phyloP scores from a whole-genome alignment of 2,797 vertebrate genomes.

The Silurus aristotelis region DNA sequence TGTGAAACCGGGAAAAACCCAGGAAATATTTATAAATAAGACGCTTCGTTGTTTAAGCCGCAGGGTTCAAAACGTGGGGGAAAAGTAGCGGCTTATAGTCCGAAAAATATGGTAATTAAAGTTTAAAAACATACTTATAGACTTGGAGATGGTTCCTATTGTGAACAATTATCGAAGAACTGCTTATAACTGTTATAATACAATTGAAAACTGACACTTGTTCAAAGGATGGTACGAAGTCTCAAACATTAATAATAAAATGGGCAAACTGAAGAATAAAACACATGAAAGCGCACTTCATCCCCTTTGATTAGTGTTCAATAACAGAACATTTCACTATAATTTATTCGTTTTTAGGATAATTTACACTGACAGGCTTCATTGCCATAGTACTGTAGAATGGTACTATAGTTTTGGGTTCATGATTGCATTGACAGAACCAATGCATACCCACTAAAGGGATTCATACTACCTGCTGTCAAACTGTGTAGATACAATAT shows the following conservation, averaged over 20 bases:
- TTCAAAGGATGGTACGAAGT: too few relatives aligned
- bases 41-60: too few relatives aligned
- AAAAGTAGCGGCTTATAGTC: too few relatives aligned
- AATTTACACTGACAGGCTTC: background rate
- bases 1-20: too few relatives aligned
- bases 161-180: background rate
- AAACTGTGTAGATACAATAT: background rate
- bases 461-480: slow-evolving; percentile 5
- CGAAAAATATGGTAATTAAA: too few relatives aligned
- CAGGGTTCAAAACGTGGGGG: too few relatives aligned
- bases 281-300: background rate
- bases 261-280: background rate
- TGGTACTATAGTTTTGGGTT: too few relatives aligned
- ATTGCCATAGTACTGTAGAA: too few relatives aligned
- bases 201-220: background rate
- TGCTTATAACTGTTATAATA: too few relatives aligned
- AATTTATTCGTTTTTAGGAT: background rate
- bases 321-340: background rate
- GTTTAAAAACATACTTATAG: background rate
- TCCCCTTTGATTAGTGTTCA: background rate
- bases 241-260: background rate
- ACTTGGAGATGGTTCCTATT: too few relatives aligned
- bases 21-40: too few relatives aligned
- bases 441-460: background rate
- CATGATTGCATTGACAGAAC: background rate